Evolutionary conservation across 2,888 invertebrate genomes (phyloP), one percentile per base, ranked within the genome.

Genomic region (Cyclophora punctaria): DNA sequence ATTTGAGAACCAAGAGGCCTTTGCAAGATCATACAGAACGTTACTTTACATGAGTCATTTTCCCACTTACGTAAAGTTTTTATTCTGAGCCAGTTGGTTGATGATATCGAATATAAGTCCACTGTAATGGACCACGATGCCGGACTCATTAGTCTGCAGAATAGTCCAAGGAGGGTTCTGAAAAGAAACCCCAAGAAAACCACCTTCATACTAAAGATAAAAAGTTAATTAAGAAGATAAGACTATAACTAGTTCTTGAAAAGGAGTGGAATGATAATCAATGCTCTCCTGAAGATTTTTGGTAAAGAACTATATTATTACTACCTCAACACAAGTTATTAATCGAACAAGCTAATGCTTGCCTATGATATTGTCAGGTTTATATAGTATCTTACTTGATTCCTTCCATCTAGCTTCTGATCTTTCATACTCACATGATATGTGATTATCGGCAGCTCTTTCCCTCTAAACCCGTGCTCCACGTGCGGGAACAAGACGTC

Each of bases 151-250:
- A 0, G 81, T 76, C 47, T 88, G 88, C 2, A 95, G 72, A 41
- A 94, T 93, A 69, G 96, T 95, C 96, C 96, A 97, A 0, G 96
- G 96, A 0, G 96, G 96, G 80, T 94, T 95, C 96, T 97, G 72
- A 2, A 59, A 90, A 20, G 20, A 20, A 20, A 20, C 20, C 20
- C 20, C 20, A 20, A 20, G 20, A 20, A 20, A 20, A 20, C 20
- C 20, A 20, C 20, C 20, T 20, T 20, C 20, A 20, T 20, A 20
- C 20, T 20, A 20, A 20, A 20, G 20, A 20, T 20, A 20, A 20
- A 2, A 20, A 20, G 20, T 20, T 20, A 20, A 20, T 20, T 20
- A 20, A 20, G 20, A 20, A 20, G 20, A 20, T 20, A 20, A 20
- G 20, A 20, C 20, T 20, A 20, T 20, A 20, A n/a, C n/a, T 20